A percentile compares a stretch with the other conserved stretches of the same genome.
phyloP scores from a whole-genome alignment of 2,888 invertebrate species.

The Dicycla oo region DNA sequence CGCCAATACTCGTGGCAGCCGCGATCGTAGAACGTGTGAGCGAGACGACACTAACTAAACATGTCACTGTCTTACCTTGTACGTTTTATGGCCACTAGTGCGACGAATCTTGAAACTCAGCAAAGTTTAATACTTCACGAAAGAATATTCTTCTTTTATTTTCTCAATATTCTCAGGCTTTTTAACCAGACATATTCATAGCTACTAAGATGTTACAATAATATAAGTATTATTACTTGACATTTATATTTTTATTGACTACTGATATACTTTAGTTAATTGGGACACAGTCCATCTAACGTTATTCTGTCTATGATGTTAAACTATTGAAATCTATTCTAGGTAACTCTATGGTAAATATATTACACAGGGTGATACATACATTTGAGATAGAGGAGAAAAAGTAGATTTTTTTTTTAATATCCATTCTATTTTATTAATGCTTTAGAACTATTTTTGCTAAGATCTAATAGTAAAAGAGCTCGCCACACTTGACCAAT shows the following conservation, averaged over 20 bases:
- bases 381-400: background rate
- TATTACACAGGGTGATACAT: constrained; percentile 20
- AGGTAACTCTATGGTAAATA: constrained; percentile 18
- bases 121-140: background rate
- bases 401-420: background rate
- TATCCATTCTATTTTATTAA: background rate
- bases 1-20: too few relatives aligned
- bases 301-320: constrained; percentile 41
- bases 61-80: background rate
- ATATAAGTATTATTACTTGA: constrained; percentile 34
- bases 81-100: background rate
- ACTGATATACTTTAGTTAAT: constrained; percentile 14
- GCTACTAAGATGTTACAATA: constrained; percentile 40
- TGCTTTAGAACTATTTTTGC: background rate
- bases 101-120: background rate
- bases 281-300: constrained; percentile 39
- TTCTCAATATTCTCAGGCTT: constrained; percentile 18
- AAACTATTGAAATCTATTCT: constrained; percentile 37
- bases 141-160: constrained; percentile 3
- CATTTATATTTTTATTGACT: constrained; percentile 34
- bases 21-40: background rate
- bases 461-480: background rate
- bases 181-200: constrained; percentile 35
- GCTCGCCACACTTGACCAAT: too few relatives aligned
- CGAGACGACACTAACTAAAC: background rate